Conservation (phyloP, 2,888 invertebrate species). For the Atrina japonica region DNA sequence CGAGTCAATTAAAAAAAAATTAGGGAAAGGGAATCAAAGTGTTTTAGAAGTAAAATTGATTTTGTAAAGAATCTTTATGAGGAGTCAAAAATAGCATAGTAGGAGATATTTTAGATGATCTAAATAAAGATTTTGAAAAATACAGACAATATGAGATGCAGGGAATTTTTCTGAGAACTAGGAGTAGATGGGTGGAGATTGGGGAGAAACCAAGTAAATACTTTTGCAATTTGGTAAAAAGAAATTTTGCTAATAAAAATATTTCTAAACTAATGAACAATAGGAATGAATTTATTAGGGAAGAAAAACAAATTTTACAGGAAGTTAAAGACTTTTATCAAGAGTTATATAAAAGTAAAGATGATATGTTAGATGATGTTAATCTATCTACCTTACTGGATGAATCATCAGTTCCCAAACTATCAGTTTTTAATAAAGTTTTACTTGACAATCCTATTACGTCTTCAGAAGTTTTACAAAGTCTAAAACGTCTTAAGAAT, state of each 20-base stretch:
- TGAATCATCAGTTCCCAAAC: not conserved
- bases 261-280: conserved; percentile 8
- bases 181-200: conserved; percentile 18
- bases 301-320: conserved; percentile 12
- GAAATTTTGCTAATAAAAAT: conserved; percentile 19
- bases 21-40: no score
- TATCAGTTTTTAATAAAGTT: not conserved
- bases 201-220: conserved; percentile 10
- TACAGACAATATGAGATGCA: conserved; percentile 10
- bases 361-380: not conserved
- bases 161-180: conserved; percentile 18
- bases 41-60: no score
- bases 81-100: no score
- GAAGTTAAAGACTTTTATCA: conserved; percentile 22
- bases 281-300: not conserved
- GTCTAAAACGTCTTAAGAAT: conserved; percentile 11
- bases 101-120: conserved; percentile 3
- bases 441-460: not conserved
- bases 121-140: conserved; percentile 9
- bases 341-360: conserved; percentile 5
- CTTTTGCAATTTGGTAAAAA: not conserved
- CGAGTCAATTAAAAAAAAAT: no score
- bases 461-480: not conserved
- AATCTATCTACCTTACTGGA: not conserved
- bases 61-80: no score